Base-by-base conservation (phyloP, 92 coral and sea anemone species). In the Virgularia gustaviana region DNA sequence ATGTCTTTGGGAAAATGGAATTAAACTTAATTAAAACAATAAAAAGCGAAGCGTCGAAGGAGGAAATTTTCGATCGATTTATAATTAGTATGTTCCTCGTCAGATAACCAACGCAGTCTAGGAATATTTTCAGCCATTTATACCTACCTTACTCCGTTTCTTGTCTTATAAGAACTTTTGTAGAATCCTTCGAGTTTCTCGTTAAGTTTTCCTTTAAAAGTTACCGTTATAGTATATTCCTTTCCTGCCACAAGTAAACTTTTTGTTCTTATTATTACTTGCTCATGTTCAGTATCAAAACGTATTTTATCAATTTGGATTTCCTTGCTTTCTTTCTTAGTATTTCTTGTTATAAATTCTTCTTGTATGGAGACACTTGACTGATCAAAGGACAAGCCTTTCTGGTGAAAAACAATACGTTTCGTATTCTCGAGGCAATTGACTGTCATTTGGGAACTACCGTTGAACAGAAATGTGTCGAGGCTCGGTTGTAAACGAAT, bases 161-260 rank as follows among this genome's bases (percentile, higher is more conserved):
- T 62, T 6, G 88, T 66, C 67, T 72, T 81, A 71, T 91, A 91
- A 11, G 86, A 86, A 63, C 97, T 91, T 65, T 86, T 77, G 60
- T 91, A 91, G 49, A 91, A 91, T 18, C 97, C 97, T 12, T 84
- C 71, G 11, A 91, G 81, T 60, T 78, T 82, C 6, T 81, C 87
- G 24, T 87, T 75, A 34, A 91, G 68, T 55, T 63, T 65, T 9
- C 92, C 82, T 7, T 28, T 57, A 59, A 84, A 91, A 23, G 61
- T 62, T 29, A 91, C 70, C 11, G 45, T 38, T 9, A 89, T 58
- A 35, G 71, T 59, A 64, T 91, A 91, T 0, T 72, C 39, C 20
- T 83, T 36, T 6, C 60, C 84, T 3, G 53, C 27, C 35, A 78
- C 39, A 28, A 91, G 84, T 34, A 57, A 68, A 4, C 29, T 23